Percentiles rank a stretch among this genome's conserved stretches.
phyloP scores from a whole-genome alignment of 2,113 vertebrate species.

The Siniperca chuatsi region DNA sequence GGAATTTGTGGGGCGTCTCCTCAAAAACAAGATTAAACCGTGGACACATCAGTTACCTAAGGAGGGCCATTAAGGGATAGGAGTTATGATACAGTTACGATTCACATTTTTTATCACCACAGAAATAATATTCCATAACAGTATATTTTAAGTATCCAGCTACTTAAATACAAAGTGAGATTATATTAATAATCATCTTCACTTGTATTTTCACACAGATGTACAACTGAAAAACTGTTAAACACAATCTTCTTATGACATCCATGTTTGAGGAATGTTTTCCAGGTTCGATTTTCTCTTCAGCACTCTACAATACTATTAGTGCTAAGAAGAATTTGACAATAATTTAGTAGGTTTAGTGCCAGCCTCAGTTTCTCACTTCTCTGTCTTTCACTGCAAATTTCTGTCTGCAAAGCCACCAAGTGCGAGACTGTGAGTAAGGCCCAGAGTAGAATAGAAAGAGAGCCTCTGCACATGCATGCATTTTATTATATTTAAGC shows the following conservation, averaged over 20 bases:
- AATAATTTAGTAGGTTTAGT: not conserved
- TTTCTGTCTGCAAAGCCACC: slow-evolving; percentile 35
- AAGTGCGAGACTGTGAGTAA: slow-evolving; percentile 60
- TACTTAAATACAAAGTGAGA: not conserved
- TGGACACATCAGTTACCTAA: slow-evolving; percentile 45
- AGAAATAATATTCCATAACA: not conserved
- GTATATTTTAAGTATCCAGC: not conserved
- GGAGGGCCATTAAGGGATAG: not conserved
- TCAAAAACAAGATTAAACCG: slow-evolving; percentile 55
- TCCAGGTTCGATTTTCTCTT: not conserved
- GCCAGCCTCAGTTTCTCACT: slow-evolving; percentile 38
- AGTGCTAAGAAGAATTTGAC: not conserved
- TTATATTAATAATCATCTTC: not conserved
- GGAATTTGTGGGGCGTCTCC: slow-evolving; percentile 57
- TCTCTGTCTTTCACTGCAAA: slow-evolving; percentile 32
- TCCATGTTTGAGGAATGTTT: not conserved
- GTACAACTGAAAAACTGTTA: not conserved
- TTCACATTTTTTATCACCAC: not conserved
- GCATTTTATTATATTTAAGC: not conserved
- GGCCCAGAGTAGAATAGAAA: slow-evolving; percentile 15
- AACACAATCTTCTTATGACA: not conserved
- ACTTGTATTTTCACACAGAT: not conserved
- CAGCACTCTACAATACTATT: not conserved
- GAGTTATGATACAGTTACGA: not conserved
- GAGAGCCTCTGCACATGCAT: not conserved